Conservation (phyloP, 1,140 invertebrate species). For the Apis cerana region DNA sequence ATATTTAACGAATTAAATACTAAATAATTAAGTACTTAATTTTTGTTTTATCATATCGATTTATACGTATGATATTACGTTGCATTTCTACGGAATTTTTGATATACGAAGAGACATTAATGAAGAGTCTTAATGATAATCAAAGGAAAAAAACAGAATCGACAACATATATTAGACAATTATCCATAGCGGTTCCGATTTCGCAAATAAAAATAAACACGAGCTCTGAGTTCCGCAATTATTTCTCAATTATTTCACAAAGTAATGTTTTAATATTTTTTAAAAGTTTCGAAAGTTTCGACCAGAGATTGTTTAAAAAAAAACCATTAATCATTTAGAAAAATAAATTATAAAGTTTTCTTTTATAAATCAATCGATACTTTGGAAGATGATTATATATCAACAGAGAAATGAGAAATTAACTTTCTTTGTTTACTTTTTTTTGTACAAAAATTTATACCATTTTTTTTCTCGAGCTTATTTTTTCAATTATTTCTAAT, state of each 20-base stretch:
- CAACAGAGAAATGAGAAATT: background rate
- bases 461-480: too few species aligned
- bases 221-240: constrained; percentile 16
- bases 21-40: too few species aligned
- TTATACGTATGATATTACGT: too few species aligned
- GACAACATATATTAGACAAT: background rate
- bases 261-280: background rate
- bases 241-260: background rate
- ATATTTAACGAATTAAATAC: too few species aligned
- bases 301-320: background rate
- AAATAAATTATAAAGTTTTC: background rate
- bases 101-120: background rate
- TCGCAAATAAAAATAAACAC: constrained; percentile 17
- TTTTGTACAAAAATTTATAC: too few species aligned
- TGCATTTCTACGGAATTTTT: background rate
- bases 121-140: background rate
- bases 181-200: background rate
- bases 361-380: too few species aligned
- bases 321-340: background rate
- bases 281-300: constrained; percentile 2
- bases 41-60: too few species aligned
- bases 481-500: too few species aligned
- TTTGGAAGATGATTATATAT: too few species aligned
- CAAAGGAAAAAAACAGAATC: background rate
- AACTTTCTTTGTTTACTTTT: background rate